A percentile compares a stretch with the other conserved stretches of the same genome.
phyloP scores from a whole-genome alignment of 2,888 invertebrate genomes.

The Eugnorisma glareosa region DNA sequence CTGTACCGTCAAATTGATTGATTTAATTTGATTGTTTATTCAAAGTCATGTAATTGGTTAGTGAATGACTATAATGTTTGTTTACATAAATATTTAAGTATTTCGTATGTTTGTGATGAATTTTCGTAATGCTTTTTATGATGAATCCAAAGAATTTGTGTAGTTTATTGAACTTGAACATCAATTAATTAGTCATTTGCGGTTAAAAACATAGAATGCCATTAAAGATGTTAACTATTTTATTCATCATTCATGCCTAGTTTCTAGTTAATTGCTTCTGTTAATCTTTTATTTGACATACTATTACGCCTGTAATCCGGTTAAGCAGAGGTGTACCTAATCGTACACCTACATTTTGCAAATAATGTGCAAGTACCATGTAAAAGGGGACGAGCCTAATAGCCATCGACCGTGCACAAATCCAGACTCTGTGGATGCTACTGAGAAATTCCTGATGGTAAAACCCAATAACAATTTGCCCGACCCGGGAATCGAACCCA shows the following conservation, averaged over 20 bases:
- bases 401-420: too few species aligned
- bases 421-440: too few species aligned
- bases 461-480: too few species aligned
- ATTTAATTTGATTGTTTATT: too few species aligned
- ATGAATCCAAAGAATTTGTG: slow-evolving; percentile 1
- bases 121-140: not conserved
- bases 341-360: too few species aligned
- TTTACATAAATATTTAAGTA: not conserved
- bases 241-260: not conserved
- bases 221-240: not conserved
- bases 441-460: too few species aligned
- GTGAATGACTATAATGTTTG: not conserved
- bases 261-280: not conserved
- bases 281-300: not conserved
- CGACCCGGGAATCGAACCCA: too few species aligned
- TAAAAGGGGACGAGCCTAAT: too few species aligned
- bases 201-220: not conserved
- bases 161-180: not conserved
- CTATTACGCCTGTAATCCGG: too few species aligned
- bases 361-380: too few species aligned
- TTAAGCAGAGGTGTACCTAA: too few species aligned
- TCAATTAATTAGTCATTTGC: not conserved
- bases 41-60: not conserved
- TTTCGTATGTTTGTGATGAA: slow-evolving; percentile 1
- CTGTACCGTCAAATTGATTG: not conserved